Conservation (phyloP, 2,888 invertebrate genomes). For the Xylophagus ater region DNA sequence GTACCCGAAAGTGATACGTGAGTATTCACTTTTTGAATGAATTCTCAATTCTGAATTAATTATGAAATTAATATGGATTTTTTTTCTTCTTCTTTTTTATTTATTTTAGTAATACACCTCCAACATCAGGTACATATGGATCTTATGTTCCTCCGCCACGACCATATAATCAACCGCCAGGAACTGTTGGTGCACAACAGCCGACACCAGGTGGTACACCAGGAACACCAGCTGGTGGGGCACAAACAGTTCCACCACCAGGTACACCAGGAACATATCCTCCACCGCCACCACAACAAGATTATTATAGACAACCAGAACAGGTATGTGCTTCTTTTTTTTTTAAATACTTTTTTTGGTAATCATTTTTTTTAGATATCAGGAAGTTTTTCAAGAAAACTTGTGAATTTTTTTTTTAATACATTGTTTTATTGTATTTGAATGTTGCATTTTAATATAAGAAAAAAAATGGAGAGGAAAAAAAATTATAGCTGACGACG, state of each 20-base stretch:
- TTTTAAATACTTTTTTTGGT: too few species aligned
- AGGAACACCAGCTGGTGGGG: conserved; percentile 34
- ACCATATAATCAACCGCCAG: conserved; percentile 37
- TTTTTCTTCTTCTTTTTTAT: not conserved
- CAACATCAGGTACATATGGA: conserved; percentile 35
- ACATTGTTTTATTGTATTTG: conserved; percentile 1
- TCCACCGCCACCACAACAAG: conserved; percentile 43
- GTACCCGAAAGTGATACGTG: conserved; percentile 60
- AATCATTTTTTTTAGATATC: too few species aligned
- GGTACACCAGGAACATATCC: conserved; percentile 39
- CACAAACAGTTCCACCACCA: conserved; percentile 37
- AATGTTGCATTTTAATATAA: conserved; percentile 2
- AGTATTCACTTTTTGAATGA: conserved; percentile 22
- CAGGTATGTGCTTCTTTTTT: conserved; percentile 26
- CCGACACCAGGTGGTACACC: too few species aligned
- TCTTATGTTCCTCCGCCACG: conserved; percentile 30
- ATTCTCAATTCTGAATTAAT: not conserved
- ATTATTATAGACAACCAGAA: conserved; percentile 44
- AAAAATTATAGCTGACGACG: too few species aligned
- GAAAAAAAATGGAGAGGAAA: conserved; percentile 1
- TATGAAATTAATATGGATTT: not conserved
- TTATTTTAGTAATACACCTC: conserved; percentile 27
- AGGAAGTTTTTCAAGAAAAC: too few species aligned
- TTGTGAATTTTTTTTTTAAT: conserved; percentile 3
- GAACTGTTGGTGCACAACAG: conserved; percentile 42